A percentile compares a stretch with the other conserved stretches of the same genome.
These are phyloP conservation scores for Amblyjoppa fuscipennis DNA, from an alignment of 2,888 invertebrate species.

Conservation along the genomic window DNA sequence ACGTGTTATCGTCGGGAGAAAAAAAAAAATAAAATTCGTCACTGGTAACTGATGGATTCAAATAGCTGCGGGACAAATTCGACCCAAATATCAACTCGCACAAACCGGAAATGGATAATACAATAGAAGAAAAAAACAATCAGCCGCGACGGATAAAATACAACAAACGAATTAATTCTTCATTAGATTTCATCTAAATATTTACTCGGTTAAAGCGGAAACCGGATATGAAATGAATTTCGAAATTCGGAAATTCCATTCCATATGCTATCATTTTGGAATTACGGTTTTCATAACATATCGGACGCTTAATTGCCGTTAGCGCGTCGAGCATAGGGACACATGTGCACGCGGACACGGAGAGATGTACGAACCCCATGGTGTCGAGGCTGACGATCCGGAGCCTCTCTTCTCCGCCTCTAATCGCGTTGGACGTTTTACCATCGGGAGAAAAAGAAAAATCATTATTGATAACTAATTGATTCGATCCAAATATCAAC, in stretches of 20 bases:
- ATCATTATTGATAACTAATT: not conserved
- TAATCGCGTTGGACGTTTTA: not conserved
- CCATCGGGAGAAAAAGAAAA: not conserved
- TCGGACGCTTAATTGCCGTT: conserved; percentile 62
- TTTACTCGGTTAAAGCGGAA: not conserved
- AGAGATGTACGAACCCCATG: not conserved
- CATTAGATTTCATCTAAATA: not conserved
- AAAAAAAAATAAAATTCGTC: not conserved
- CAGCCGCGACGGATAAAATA: not conserved
- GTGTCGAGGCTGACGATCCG: not conserved
- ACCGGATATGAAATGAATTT: no score
- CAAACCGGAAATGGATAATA: not conserved
- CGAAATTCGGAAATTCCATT: no score
- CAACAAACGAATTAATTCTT: not conserved
- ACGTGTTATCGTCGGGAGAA: not conserved
- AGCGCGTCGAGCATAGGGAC: conserved; percentile 24
- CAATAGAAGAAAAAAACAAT: not conserved
- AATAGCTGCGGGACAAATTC: not conserved
- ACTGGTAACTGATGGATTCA: not conserved
- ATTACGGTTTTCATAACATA: not conserved
- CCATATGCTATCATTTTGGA: no score
- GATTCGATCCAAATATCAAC: not conserved
- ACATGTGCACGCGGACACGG: not conserved
- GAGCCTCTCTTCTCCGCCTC: not conserved
- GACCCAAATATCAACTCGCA: not conserved